Base-by-base conservation (phyloP, 2,797 vertebrate species). In the Dicrostonyx torquatus region DNA sequence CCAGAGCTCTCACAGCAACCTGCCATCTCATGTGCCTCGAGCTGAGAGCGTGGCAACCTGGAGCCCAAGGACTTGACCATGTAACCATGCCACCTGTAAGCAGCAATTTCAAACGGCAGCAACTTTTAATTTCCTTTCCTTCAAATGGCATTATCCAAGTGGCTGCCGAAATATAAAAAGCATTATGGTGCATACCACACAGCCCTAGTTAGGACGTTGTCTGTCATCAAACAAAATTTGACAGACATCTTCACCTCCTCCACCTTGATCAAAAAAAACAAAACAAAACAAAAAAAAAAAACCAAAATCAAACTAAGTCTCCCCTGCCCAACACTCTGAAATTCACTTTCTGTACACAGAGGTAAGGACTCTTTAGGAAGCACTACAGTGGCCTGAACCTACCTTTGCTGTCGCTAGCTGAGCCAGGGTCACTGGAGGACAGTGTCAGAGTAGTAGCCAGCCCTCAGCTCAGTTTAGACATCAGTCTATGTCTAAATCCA, bases 321-420 rank as follows among this genome's bases (percentile, higher is more conserved):
- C 29, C 29, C 24, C 34, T 5, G 15, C 68, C 48, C 78, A 34
- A 75, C 50, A 24, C 31, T 79, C 75, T 77, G 77, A 84, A 75
- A 62, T 5, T 68, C 55, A 26, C 18, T 64, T 89, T 66, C 77
- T 55, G 60, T 55, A 17, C 50, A 22, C 24, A 82, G 83, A 66
- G 53, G 40, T 34, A 73, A 66, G 26, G 17, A 12, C 17, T 14
- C 53, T 14, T 1, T 1, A 2, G 31, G 48, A 84, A 43, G 40
- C 0, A 1, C 18, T 1, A 4, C 2, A 0, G 17, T 1, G 55
- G 45, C 7, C 34, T 11, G 24, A 6, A 4, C 17, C n/a, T 5
- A 15, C 34, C 2, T 14, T 64, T 58, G 31, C 34, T 13, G 20
- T 2, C 22, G 31, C 18, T 18, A 9, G 78, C 50, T 29, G 40